Percentiles rank a stretch among this genome's conserved stretches.
Evolutionary conservation across 2,888 invertebrate species (phyloP).

Genomic region (Platynereis dumerilii): DNA sequence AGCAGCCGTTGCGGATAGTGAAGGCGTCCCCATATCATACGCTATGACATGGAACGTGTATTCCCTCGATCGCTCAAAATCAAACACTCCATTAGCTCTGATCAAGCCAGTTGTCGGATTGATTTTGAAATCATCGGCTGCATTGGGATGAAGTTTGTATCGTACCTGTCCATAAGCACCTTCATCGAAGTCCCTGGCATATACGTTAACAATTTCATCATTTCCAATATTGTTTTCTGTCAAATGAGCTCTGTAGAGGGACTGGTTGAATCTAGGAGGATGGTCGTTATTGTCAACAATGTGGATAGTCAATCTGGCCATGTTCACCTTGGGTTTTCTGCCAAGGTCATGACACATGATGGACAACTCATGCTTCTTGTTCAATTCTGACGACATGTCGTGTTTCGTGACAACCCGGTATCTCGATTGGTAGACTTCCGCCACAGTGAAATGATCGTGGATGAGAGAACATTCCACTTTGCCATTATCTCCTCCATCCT

Average conservation of each 20-base stretch:
- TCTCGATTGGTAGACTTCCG: slow-evolving; percentile 8
- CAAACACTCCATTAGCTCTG: slow-evolving; percentile 13
- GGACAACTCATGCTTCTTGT: slow-evolving; percentile 1
- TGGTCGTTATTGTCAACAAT: slow-evolving; percentile 20
- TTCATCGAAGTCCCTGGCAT: slow-evolving; percentile 14
- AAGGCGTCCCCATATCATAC: slow-evolving; percentile 46
- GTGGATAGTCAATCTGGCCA: not conserved
- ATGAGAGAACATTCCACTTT: slow-evolving; percentile 16
- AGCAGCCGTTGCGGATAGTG: slow-evolving; percentile 41
- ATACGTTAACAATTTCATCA: slow-evolving; percentile 10
- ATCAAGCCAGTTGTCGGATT: slow-evolving; percentile 12
- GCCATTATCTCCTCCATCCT: slow-evolving; percentile 31
- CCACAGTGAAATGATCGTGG: slow-evolving; percentile 4
- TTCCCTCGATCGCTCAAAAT: slow-evolving; percentile 13
- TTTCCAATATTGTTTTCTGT: not conserved
- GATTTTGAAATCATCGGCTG: slow-evolving; percentile 12
- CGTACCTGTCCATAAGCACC: slow-evolving; percentile 10
- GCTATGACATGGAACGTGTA: slow-evolving; percentile 44
- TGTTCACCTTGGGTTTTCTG: not conserved
- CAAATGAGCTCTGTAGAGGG: slow-evolving; percentile 9
- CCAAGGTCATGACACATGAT: slow-evolving; percentile 22
- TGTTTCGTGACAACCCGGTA: slow-evolving; percentile 13
- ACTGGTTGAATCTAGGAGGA: slow-evolving; percentile 7
- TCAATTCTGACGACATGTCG: slow-evolving; percentile 3
- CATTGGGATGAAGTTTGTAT: slow-evolving; percentile 17